Evolutionary conservation across 2,888 invertebrate species (phyloP).

Genomic region (Sinelater perroti): DNA sequence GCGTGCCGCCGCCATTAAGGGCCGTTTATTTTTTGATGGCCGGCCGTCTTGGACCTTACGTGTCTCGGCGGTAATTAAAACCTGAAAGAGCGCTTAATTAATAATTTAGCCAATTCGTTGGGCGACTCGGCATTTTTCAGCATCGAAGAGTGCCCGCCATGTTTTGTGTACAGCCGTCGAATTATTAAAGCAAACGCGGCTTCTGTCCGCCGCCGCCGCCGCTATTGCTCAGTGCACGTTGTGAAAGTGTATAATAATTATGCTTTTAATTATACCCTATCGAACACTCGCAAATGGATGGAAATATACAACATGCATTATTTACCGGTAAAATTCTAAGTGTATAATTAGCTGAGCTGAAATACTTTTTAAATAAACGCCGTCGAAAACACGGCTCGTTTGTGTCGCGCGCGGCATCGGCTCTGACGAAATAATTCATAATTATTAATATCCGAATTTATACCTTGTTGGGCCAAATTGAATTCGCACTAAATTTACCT

Average conservation of each 20-base stretch:
- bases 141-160: conserved; percentile 12
- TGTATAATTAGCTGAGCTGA: conserved; percentile 45
- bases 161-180: conserved; percentile 23
- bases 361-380: conserved; percentile 41
- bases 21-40: conserved; percentile 18
- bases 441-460: conserved; percentile 25
- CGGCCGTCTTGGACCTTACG: conserved; percentile 15
- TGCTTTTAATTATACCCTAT: conserved; percentile 50
- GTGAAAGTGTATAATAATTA: conserved; percentile 46
- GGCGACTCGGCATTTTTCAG: conserved; percentile 3
- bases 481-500: conserved; percentile 11
- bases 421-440: conserved; percentile 45
- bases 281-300: conserved; percentile 45
- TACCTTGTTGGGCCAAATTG: conserved; percentile 10
- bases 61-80: conserved; percentile 32
- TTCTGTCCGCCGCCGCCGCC: too few species aligned
- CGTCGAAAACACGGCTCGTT: conserved; percentile 33
- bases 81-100: conserved; percentile 27
- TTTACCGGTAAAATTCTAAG: conserved; percentile 48
- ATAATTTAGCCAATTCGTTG: conserved; percentile 30
- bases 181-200: conserved; percentile 28
- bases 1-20: conserved; percentile 14
- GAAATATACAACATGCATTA: conserved; percentile 44
- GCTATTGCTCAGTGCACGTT: conserved; percentile 20
- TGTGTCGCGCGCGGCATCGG: conserved; percentile 30